Conservation (phyloP, 2,113 vertebrate genomes). For the Sorex araneus region DNA sequence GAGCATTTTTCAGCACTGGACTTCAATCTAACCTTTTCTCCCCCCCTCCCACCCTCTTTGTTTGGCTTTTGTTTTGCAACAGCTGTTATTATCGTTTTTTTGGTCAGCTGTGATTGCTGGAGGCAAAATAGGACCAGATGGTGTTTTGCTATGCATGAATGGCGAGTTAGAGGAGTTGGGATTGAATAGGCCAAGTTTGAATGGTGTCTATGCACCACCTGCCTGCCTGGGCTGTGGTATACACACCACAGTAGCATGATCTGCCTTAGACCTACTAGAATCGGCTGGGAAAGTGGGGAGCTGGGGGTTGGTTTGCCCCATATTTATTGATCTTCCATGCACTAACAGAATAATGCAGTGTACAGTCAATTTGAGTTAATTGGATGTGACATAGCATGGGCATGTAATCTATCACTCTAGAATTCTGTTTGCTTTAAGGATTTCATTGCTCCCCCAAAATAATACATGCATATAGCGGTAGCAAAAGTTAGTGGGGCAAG, state of each 20-base stretch:
- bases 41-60: slow-evolving; percentile 89
- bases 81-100: slow-evolving; percentile 99
- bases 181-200: slow-evolving; percentile 99
- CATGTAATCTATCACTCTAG: slow-evolving; percentile 95
- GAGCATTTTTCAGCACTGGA: slow-evolving; percentile 93
- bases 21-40: slow-evolving; percentile 97
- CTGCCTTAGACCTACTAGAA: slow-evolving; percentile 92
- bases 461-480: slow-evolving; percentile 84
- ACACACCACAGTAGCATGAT: slow-evolving; percentile 95
- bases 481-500: slow-evolving; percentile 84
- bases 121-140: slow-evolving; percentile 99
- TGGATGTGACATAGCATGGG: slow-evolving; percentile 98
- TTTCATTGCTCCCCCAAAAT: slow-evolving; percentile 89
- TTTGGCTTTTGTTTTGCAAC: slow-evolving; percentile 99
- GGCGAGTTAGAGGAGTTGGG: slow-evolving; percentile 97
- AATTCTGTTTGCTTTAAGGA: slow-evolving; percentile 93
- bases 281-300: slow-evolving; percentile 89
- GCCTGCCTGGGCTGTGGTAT: slow-evolving; percentile 94
- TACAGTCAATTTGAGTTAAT: slow-evolving; percentile 98
- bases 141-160: slow-evolving; percentile 99
- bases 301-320: slow-evolving; percentile 92
- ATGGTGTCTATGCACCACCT: slow-evolving; percentile 99
- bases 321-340: slow-evolving; percentile 98
- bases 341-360: slow-evolving; percentile 94
- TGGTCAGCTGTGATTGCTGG: slow-evolving; percentile 99